A percentile compares a stretch with the other conserved stretches of the same genome.
Evolutionary conservation across 2,113 vertebrate species (phyloP).

Genomic region (Gavia stellata): DNA sequence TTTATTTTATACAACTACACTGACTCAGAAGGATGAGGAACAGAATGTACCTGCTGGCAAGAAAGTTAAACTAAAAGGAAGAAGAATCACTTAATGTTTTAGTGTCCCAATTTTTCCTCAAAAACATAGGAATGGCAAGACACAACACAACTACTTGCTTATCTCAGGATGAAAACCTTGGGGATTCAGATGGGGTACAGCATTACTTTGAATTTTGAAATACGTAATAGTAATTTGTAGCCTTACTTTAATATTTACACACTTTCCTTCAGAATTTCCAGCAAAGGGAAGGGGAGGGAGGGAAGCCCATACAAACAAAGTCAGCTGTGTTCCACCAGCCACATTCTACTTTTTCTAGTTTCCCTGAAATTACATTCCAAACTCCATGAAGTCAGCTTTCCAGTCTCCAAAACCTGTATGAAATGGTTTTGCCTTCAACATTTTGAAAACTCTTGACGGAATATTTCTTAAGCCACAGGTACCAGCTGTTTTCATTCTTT

Average conservation of each 20-base stretch:
- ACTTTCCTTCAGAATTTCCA: background rate
- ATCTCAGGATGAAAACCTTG: background rate
- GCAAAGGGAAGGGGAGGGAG: background rate
- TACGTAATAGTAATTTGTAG: accelerated
- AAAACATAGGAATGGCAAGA: background rate
- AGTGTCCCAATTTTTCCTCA: background rate
- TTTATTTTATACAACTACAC: background rate
- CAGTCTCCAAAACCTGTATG: background rate
- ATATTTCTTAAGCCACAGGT: background rate
- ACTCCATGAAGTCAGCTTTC: background rate
- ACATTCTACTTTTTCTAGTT: background rate
- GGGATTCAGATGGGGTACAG: background rate
- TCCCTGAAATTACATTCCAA: background rate
- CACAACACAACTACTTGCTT: background rate
- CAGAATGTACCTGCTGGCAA: background rate
- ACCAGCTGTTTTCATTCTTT: background rate
- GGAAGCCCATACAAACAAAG: background rate
- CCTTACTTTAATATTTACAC: background rate
- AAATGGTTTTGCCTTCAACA: background rate
- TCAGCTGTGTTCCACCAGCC: background rate
- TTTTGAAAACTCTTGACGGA: background rate
- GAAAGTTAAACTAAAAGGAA: background rate
- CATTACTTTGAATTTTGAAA: background rate
- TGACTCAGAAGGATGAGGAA: background rate
- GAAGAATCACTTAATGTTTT: background rate